Conservation (phyloP, 2,888 invertebrate species). For the Microplitis deprimator region DNA sequence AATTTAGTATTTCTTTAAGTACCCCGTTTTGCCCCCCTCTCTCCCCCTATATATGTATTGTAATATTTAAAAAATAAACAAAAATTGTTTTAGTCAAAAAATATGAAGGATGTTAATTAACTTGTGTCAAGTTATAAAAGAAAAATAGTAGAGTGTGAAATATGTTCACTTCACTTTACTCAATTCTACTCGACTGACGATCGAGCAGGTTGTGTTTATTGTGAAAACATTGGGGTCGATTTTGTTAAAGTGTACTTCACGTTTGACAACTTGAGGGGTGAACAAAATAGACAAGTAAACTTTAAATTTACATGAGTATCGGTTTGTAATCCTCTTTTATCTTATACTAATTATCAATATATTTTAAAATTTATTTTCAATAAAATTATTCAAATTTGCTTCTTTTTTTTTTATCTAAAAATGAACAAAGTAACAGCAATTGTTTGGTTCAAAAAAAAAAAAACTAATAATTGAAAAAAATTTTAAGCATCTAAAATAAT, state of each 20-base stretch:
- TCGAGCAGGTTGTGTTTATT: slow-evolving; percentile 67
- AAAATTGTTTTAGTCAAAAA: background rate
- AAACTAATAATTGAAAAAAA: background rate
- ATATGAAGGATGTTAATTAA: slow-evolving; percentile 10
- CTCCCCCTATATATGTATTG: too few species aligned
- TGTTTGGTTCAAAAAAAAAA: background rate
- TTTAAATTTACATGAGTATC: slow-evolving; percentile 7
- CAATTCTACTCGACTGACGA: slow-evolving; percentile 43
- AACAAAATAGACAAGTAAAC: slow-evolving; percentile 8
- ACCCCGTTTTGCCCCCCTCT: too few species aligned
- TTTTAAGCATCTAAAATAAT: background rate
- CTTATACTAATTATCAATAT: background rate
- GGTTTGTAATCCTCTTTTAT: background rate
- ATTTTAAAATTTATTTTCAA: background rate
- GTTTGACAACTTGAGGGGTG: slow-evolving; percentile 22
- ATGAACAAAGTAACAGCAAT: background rate
- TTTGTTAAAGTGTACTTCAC: slow-evolving; percentile 21
- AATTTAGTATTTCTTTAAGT: background rate
- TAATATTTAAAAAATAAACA: background rate
- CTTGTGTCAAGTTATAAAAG: background rate
- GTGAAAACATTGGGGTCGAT: slow-evolving; percentile 60
- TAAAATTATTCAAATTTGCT: background rate
- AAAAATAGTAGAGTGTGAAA: slow-evolving; percentile 17
- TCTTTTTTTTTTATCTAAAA: background rate
- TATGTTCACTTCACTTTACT: slow-evolving; percentile 21